phyloP scores from a whole-genome alignment of 2,888 invertebrate species.

The Xiphydria camelus region DNA sequence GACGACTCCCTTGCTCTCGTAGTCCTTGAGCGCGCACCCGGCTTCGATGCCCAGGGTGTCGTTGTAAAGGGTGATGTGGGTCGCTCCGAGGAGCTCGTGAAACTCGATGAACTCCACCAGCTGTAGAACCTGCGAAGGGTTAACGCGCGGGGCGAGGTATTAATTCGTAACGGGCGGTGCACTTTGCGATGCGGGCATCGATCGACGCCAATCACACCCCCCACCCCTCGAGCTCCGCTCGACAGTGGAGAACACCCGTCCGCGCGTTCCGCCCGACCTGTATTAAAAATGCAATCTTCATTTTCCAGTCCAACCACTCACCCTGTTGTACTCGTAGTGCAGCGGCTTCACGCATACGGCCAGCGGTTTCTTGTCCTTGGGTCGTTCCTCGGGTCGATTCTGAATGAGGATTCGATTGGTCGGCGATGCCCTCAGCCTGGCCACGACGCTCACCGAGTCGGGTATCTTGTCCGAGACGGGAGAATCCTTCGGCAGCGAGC shows the following conservation, averaged over 20 bases:
- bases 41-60: conserved; percentile 81
- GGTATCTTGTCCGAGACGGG: conserved; percentile 67
- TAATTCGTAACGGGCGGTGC: background rate
- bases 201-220: too few species aligned
- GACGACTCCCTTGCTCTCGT: conserved; percentile 66
- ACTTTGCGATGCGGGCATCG: too few species aligned
- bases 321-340: conserved; percentile 84
- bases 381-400: conserved; percentile 61
- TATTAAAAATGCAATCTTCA: background rate
- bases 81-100: conserved; percentile 80
- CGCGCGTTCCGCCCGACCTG: too few species aligned
- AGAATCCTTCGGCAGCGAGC: conserved; percentile 69
- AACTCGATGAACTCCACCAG: conserved; percentile 88
- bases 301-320: conserved; percentile 41
- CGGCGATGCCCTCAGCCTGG: conserved; percentile 64
- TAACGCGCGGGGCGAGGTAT: background rate
- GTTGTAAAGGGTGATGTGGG: conserved; percentile 90
- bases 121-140: conserved; percentile 73
- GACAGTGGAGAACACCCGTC: too few species aligned
- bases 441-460: conserved; percentile 72
- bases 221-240: too few species aligned
- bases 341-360: conserved; percentile 90
- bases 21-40: conserved; percentile 75
- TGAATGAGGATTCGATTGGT: conserved; percentile 69
- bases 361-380: conserved; percentile 62